phyloP scores from a whole-genome alignment of 1,140 invertebrate genomes.

The Drosophila erecta region DNA sequence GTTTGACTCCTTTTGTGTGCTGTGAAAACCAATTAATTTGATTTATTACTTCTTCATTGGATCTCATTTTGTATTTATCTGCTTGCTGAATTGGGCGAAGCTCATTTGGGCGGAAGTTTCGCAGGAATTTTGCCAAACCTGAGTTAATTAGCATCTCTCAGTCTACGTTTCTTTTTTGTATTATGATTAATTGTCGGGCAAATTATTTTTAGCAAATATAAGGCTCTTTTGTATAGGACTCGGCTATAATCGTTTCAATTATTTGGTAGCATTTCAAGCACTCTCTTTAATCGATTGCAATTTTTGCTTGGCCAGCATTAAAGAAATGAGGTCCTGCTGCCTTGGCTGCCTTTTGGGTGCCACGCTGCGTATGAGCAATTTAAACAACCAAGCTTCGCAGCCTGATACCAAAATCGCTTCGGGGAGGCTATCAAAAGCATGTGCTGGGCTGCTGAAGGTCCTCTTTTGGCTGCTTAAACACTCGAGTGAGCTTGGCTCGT shows the following conservation, averaged over 20 bases:
- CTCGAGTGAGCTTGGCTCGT: conserved; percentile 36
- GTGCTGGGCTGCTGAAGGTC: conserved; percentile 27
- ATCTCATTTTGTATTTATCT: conserved; percentile 21
- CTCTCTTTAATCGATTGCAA: conserved; percentile 21
- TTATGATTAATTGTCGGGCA: conserved; percentile 30
- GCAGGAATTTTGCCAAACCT: conserved; percentile 12
- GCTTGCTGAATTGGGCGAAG: conserved; percentile 13
- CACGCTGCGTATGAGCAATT: conserved; percentile 53
- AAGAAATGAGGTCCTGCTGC: conserved; percentile 6
- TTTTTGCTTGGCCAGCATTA: conserved; percentile 23
- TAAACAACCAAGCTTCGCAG: conserved; percentile 31
- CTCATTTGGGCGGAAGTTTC: conserved; percentile 21
- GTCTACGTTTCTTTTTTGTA: not conserved
- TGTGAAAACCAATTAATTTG: conserved; percentile 66
- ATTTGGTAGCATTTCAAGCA: conserved; percentile 16
- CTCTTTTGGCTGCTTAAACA: conserved; percentile 49
- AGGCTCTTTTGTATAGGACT: not conserved
- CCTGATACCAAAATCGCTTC: conserved; percentile 19
- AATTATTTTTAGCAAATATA: not conserved
- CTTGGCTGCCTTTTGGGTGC: not conserved
- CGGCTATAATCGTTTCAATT: not conserved
- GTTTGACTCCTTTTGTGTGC: conserved; percentile 20
- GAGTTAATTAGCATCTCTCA: conserved; percentile 25
- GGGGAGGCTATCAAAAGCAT: conserved; percentile 32
- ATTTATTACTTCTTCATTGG: conserved; percentile 61